These are phyloP conservation scores for Apodemus agrarius DNA, from an alignment of 2,797 vertebrate species.

Conservation along the genomic window DNA sequence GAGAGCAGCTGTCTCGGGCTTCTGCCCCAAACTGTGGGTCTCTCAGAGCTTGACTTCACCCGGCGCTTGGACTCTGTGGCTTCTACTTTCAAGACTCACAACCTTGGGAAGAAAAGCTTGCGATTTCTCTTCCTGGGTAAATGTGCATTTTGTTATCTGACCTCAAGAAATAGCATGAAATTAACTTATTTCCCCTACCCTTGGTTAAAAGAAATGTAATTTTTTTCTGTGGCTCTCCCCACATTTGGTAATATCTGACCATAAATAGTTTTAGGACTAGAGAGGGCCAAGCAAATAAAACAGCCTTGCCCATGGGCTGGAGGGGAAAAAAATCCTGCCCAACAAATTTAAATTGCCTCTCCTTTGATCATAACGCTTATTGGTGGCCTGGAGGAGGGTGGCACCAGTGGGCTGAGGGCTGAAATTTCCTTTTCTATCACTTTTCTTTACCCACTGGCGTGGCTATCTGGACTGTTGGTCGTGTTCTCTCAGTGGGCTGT, in stretches of 20 bases:
- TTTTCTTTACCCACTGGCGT: constrained; percentile 42
- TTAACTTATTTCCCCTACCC: constrained; percentile 71
- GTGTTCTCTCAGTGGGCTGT: constrained; percentile 33
- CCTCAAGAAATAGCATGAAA: constrained; percentile 72
- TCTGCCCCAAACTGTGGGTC: not conserved
- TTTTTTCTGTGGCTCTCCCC: constrained; percentile 78
- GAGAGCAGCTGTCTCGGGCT: not conserved
- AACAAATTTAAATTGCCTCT: constrained; percentile 80
- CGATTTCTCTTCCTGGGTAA: constrained; percentile 77
- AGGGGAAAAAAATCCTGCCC: constrained; percentile 63
- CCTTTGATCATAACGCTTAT: constrained; percentile 78
- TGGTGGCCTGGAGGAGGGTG: constrained; percentile 71
- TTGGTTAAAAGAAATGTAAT: constrained; percentile 82
- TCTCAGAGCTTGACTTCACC: constrained; percentile 67
- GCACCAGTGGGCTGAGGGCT: constrained; percentile 59
- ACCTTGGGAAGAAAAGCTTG: constrained; percentile 66
- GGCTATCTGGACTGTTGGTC: constrained; percentile 64
- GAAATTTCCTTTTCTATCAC: constrained; percentile 74
- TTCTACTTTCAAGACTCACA: constrained; percentile 67
- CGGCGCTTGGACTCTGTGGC: constrained; percentile 60
- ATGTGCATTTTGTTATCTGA: constrained; percentile 81
- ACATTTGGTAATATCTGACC: constrained; percentile 79
- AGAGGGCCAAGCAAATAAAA: constrained; percentile 80
- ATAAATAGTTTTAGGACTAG: constrained; percentile 80
- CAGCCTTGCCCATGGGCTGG: constrained; percentile 71